A percentile compares a stretch with the other conserved stretches of the same genome.
These are phyloP conservation scores for Oryzias curvinotus DNA, from an alignment of 2,113 vertebrate species.

Conservation along the genomic window DNA sequence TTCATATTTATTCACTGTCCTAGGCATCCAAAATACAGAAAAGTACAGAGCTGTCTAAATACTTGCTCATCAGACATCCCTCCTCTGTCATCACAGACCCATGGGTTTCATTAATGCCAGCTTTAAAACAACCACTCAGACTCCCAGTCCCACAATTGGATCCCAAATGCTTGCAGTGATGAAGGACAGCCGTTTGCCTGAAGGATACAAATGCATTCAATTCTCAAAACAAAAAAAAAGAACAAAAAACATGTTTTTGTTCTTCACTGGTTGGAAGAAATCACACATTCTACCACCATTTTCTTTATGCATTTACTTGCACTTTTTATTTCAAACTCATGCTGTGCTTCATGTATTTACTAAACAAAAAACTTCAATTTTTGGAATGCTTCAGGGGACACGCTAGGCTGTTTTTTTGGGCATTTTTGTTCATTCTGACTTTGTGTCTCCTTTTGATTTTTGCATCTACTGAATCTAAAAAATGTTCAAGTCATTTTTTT, in stretches of 20 bases:
- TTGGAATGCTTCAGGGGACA: too few species aligned
- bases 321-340: too few species aligned
- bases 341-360: too few species aligned
- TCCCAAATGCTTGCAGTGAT: conserved; percentile 58
- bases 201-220: conserved; percentile 47
- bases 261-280: not conserved
- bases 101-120: conserved; percentile 73
- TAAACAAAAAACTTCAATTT: too few species aligned
- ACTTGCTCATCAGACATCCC: conserved; percentile 56
- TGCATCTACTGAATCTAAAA: too few species aligned
- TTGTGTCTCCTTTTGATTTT: too few species aligned
- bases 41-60: conserved; percentile 30
- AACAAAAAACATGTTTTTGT: conserved; percentile 21
- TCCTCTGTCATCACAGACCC: conserved; percentile 58
- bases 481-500: too few species aligned
- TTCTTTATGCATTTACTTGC: too few species aligned
- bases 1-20: not conserved
- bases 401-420: too few species aligned
- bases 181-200: conserved; percentile 55
- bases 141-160: conserved; percentile 59
- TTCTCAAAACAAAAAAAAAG: conserved; percentile 10
- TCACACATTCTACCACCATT: too few species aligned
- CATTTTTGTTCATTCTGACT: too few species aligned
- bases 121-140: conserved; percentile 63
- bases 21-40: conserved; percentile 16